Evolutionary conservation across 2,797 vertebrate genomes (phyloP), one percentile per base, ranked within the genome.

Genomic region (Huso huso): DNA sequence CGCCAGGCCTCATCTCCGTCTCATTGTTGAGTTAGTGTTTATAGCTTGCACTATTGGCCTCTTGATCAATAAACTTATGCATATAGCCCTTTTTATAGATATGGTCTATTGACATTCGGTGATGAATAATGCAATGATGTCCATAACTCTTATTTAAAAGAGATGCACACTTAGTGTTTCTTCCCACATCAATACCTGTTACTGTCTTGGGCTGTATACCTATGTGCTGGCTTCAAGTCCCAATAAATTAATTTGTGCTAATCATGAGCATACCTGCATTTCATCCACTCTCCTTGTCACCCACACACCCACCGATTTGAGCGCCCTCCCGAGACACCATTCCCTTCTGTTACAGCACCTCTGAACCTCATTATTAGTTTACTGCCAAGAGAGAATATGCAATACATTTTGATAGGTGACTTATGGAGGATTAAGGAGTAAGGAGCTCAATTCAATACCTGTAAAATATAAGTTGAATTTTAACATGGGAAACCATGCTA

Each of bases 71-170:
- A n/a, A 13, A 58, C n/a, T 4, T 58, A 58, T 58, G 5, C 51
- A 53, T 53, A 11, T 9, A 10, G 55, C 55, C 15, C n/a, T 58
- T 58, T 58, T 58, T 58, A 58, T 58, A n/a, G 55, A 58, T 58
- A 13, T 58, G 55, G 12, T 10, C 55, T 6, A 58, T 58, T 58
- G 55, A 58, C 12, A n/a, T 58, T n/a, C 6, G 12, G 55, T 58
- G 55, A 58, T 58, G 55, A 58, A 58, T 58, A 58, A 58, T 58
- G 10, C 55, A 58, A 13, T 58, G 55, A 58, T 58, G 12, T 58
- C 55, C 12, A 58, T 58, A 58, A 58, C 15, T 58, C 55, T 58
- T 15, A 13, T 58, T 18, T 58, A 58, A 58, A 58, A 58, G 55
- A 58, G 55, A 58, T 58, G 55, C 55, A 58, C 55, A 58, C 55